Percentiles rank a stretch among this genome's conserved stretches.
Conservation (phyloP, 2,888 invertebrate species). For the Trisateles emortualis region DNA sequence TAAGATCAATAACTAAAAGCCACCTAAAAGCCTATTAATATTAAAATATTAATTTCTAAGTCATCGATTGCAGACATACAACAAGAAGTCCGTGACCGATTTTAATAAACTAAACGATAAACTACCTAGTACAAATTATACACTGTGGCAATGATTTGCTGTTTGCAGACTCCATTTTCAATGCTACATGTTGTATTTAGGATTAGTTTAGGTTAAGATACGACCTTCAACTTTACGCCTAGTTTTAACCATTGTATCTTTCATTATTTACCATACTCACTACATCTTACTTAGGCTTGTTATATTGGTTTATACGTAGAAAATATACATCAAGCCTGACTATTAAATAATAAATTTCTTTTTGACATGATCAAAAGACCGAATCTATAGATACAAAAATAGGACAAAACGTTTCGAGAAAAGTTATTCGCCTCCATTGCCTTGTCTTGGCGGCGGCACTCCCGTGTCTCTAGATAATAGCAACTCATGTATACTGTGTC, state of each 20-base stretch:
- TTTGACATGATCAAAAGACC: no score
- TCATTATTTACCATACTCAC: conserved; percentile 6
- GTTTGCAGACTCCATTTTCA: conserved; percentile 39
- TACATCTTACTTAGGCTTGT: neutral
- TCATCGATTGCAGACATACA: conserved; percentile 29
- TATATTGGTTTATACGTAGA: no score
- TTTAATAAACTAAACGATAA: conserved; percentile 36
- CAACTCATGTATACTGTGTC: no score
- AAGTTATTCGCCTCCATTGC: no score
- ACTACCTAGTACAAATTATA: conserved; percentile 25
- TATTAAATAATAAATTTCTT: no score
- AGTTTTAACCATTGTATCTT: neutral
- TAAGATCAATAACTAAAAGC: no score
- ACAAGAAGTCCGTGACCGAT: conserved; percentile 56
- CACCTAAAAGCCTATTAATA: conserved; percentile 18
- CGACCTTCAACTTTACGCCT: conserved; percentile 27
- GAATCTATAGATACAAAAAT: no score
- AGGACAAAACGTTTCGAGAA: no score
- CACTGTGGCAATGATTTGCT: conserved; percentile 28
- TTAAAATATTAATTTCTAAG: conserved; percentile 24
- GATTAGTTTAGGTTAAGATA: conserved; percentile 17
- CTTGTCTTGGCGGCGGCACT: no score
- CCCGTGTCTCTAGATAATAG: no score
- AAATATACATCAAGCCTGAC: no score
- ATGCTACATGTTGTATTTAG: conserved; percentile 13